These are phyloP conservation scores for Hypercompe scribonia DNA, from an alignment of 2,888 invertebrate genomes.

Conservation along the genomic window DNA sequence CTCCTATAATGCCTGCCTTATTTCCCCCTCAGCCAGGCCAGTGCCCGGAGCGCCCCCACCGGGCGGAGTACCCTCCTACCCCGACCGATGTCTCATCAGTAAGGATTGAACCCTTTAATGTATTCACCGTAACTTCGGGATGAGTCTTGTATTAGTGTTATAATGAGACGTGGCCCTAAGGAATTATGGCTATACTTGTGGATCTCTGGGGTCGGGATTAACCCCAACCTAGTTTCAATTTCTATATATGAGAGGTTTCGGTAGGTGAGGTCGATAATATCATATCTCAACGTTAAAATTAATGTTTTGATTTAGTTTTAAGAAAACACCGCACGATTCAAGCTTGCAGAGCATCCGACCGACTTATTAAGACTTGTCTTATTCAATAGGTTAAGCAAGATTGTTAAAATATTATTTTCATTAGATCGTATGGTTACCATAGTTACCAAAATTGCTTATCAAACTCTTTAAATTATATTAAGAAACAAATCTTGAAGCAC, in stretches of 20 bases:
- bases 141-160: constrained; percentile 87
- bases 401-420: background rate
- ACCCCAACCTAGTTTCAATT: constrained; percentile 83
- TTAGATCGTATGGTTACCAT: constrained; percentile 17
- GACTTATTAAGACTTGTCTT: background rate
- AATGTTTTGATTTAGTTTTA: constrained; percentile 45
- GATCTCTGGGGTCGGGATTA: constrained; percentile 78
- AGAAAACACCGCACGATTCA: background rate
- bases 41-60: constrained; percentile 73
- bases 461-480: constrained; percentile 49
- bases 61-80: constrained; percentile 71
- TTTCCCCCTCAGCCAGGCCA: constrained; percentile 77
- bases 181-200: constrained; percentile 85
- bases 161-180: constrained; percentile 86
- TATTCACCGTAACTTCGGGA: constrained; percentile 87
- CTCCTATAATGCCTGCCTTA: constrained; percentile 86
- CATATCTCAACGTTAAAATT: constrained; percentile 57
- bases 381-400: background rate
- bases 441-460: constrained; percentile 29
- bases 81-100: constrained; percentile 85
- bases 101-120: constrained; percentile 87
- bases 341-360: background rate
- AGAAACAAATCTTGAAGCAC: constrained; percentile 54
- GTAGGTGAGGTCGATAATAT: constrained; percentile 65
- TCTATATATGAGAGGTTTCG: constrained; percentile 76